phyloP scores from a whole-genome alignment of 2,888 invertebrate genomes.

The Meta bourneti region DNA sequence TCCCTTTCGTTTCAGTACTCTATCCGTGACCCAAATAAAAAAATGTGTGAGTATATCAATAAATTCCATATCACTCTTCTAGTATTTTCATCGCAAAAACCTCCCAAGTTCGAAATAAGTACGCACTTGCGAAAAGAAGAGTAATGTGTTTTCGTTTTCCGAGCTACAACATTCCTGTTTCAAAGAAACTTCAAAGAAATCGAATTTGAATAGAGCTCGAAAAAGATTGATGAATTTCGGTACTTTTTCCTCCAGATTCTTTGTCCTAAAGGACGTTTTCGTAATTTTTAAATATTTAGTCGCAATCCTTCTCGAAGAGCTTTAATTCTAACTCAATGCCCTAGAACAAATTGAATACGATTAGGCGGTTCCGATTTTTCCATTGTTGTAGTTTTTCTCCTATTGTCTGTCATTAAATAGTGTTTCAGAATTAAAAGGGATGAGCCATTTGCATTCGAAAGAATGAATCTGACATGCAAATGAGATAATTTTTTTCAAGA shows the following conservation, averaged over 20 bases:
- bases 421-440: background rate
- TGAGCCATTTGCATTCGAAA: background rate
- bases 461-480: background rate
- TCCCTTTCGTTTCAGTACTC: too few species aligned
- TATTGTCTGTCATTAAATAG: background rate
- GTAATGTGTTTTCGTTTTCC: slow-evolving; percentile 10
- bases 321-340: background rate
- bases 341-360: background rate
- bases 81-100: too few species aligned
- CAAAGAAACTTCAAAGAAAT: slow-evolving; percentile 22
- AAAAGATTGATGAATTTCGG: slow-evolving; percentile 12
- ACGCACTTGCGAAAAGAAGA: background rate
- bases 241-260: background rate
- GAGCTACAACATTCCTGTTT: background rate
- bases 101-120: too few species aligned
- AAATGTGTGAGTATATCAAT: too few species aligned
- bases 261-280: background rate
- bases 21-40: too few species aligned
- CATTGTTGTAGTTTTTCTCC: background rate
- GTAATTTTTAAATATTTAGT: background rate
- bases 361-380: background rate
- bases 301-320: background rate
- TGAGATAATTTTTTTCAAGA: background rate
- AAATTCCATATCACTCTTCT: too few species aligned
- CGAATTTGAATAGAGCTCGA: slow-evolving; percentile 5